A percentile compares a stretch with the other conserved stretches of the same genome.
Evolutionary conservation across 1,140 invertebrate genomes (phyloP).

Genomic region (Zaprionus vittiger): DNA sequence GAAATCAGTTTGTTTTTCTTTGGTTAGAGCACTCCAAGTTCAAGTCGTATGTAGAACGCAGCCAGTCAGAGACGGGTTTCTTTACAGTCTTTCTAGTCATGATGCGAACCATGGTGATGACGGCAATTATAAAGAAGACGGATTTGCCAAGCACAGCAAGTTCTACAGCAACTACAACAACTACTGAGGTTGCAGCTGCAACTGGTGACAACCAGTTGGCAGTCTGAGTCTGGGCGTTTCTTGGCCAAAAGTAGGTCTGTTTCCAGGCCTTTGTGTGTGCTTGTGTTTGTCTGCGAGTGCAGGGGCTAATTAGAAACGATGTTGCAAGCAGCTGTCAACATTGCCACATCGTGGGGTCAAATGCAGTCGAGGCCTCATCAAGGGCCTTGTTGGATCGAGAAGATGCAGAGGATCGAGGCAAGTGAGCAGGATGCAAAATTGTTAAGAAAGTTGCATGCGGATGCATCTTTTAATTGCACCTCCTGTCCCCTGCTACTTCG

Average conservation of each 20-base stretch:
- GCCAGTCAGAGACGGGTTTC: conserved; percentile 60
- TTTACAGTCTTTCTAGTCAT: conserved; percentile 26
- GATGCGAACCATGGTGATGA: conserved; percentile 50
- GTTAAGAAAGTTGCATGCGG: conserved; percentile 75
- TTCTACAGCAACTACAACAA: conserved; percentile 18
- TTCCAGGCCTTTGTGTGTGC: conserved; percentile 38
- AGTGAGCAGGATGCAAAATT: conserved; percentile 59
- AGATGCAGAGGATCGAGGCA: background rate
- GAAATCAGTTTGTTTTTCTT: conserved; percentile 59
- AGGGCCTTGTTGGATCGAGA: background rate
- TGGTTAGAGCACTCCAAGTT: conserved; percentile 10
- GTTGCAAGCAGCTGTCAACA: conserved; percentile 9
- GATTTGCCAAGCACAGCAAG: conserved; percentile 60
- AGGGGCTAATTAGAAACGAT: conserved; percentile 50
- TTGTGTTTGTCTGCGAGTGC: background rate
- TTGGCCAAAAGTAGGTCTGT: conserved; percentile 49
- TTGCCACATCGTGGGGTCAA: conserved; percentile 25
- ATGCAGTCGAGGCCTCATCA: background rate
- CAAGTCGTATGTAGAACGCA: conserved; percentile 60
- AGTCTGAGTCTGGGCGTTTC: conserved; percentile 17
- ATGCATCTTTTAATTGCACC: conserved; percentile 70
- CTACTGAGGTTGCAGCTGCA: conserved; percentile 11
- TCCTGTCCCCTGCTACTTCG: background rate
- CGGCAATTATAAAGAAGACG: conserved; percentile 79
- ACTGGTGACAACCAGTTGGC: conserved; percentile 14